These are phyloP conservation scores for Athene cunicularia DNA, from an alignment of 2,113 vertebrate genomes.

Conservation along the genomic window DNA sequence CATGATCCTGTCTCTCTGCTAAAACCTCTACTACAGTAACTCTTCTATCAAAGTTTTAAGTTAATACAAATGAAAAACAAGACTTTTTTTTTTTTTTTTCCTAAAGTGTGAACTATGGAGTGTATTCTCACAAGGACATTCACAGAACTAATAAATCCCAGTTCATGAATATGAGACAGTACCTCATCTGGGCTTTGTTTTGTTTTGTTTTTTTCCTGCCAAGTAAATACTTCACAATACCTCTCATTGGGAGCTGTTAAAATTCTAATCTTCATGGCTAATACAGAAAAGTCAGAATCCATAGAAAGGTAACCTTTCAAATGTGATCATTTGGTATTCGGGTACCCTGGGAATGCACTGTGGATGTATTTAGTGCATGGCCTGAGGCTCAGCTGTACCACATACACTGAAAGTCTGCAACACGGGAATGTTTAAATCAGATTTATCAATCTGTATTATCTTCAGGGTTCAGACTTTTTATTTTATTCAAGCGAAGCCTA, in stretches of 20 bases:
- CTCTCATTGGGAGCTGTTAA: conserved; percentile 67
- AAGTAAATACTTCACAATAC: conserved; percentile 63
- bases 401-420: conserved; percentile 59
- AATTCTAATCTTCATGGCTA: conserved; percentile 66
- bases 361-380: conserved; percentile 64
- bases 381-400: conserved; percentile 61
- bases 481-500: conserved; percentile 59
- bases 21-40: conserved; percentile 4
- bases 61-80: conserved; percentile 60
- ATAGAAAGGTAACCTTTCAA: conserved; percentile 68
- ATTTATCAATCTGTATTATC: conserved; percentile 73
- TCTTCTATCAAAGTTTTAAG: conserved; percentile 49
- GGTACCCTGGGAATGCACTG: conserved; percentile 53
- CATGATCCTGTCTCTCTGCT: neutral
- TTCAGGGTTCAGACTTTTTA: conserved; percentile 68
- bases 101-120: conserved; percentile 47
- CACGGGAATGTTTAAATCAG: conserved; percentile 63
- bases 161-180: conserved; percentile 70
- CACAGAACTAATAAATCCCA: conserved; percentile 65
- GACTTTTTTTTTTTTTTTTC: neutral
- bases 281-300: conserved; percentile 64
- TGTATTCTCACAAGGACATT: conserved; percentile 47
- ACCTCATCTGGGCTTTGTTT: conserved; percentile 68
- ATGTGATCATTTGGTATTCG: conserved; percentile 65
- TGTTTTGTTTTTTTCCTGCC: conserved; percentile 64